These are phyloP conservation scores for Xiphophorus maculatus DNA, from an alignment of 2,113 vertebrate genomes.

Conservation along the genomic window DNA sequence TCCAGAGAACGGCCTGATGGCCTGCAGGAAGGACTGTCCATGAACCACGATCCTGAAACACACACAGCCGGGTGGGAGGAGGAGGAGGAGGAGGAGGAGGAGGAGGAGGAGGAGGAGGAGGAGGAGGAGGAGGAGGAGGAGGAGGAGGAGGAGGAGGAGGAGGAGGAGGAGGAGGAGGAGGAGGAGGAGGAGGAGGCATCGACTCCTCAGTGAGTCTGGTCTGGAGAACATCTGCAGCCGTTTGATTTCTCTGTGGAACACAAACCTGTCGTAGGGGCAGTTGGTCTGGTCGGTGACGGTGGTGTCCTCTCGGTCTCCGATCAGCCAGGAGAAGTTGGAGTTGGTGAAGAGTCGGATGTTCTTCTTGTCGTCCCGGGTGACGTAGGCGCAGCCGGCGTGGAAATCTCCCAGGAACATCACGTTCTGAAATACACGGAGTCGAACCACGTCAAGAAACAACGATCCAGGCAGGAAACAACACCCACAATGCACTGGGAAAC, in stretches of 20 bases:
- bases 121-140: fast-evolving
- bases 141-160: background rate
- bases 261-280: constrained; percentile 72
- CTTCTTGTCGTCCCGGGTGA: constrained; percentile 40
- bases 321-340: constrained; percentile 60
- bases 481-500: too few relatives aligned
- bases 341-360: constrained; percentile 54
- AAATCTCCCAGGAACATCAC: constrained; percentile 75
- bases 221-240: background rate
- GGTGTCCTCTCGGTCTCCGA: constrained; percentile 66
- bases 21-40: constrained; percentile 53
- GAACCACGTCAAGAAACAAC: background rate
- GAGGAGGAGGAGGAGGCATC: fast-evolving
- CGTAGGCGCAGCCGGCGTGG: constrained; percentile 63
- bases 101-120: fast-evolving
- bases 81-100: fast-evolving
- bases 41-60: constrained; percentile 65
- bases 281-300: constrained; percentile 26
- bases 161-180: fast-evolving
- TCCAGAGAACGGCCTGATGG: constrained; percentile 41
- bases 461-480: too few relatives aligned
- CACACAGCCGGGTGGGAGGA: background rate
- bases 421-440: constrained; percentile 32
- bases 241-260: too few relatives aligned
- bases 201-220: background rate